phyloP scores from a whole-genome alignment of 1,140 invertebrate genomes.

The Mactra quadrangularis region DNA sequence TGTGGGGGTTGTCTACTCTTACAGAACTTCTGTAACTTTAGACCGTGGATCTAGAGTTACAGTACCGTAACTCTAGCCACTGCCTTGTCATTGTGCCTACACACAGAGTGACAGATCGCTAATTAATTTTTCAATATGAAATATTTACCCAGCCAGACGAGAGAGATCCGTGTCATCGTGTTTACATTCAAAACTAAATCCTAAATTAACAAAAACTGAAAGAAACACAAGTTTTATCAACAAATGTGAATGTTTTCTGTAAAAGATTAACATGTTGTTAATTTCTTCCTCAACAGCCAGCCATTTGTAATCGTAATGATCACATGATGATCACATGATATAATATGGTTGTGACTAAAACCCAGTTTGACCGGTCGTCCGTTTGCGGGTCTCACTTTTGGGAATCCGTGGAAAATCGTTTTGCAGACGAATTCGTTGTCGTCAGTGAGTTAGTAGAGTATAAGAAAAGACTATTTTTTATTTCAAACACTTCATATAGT shows the following conservation, averaged over 20 bases:
- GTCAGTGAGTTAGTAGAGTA: too few species aligned
- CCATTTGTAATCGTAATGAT: slow-evolving; percentile 43
- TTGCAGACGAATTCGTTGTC: too few species aligned
- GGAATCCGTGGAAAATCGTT: too few species aligned
- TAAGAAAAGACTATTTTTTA: too few species aligned
- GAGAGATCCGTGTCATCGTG: background rate
- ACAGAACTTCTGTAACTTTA: too few species aligned
- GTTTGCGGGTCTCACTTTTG: too few species aligned
- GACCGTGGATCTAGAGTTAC: too few species aligned
- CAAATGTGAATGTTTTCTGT: background rate
- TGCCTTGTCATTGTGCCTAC: too few species aligned
- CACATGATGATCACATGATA: slow-evolving; percentile 42
- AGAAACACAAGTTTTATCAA: background rate
- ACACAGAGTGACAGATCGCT: background rate
- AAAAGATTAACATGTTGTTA: background rate
- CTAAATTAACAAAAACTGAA: background rate
- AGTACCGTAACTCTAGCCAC: too few species aligned
- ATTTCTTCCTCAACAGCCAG: background rate
- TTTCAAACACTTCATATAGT: too few species aligned
- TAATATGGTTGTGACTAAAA: background rate
- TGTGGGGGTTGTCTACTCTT: too few species aligned
- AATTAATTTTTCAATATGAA: background rate
- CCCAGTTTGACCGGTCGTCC: too few species aligned
- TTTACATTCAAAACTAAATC: slow-evolving; percentile 3
- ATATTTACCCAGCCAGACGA: slow-evolving; percentile 7